phyloP scores from a whole-genome alignment of 2,797 vertebrate species.

The Ptychobarbus kaznakovi region DNA sequence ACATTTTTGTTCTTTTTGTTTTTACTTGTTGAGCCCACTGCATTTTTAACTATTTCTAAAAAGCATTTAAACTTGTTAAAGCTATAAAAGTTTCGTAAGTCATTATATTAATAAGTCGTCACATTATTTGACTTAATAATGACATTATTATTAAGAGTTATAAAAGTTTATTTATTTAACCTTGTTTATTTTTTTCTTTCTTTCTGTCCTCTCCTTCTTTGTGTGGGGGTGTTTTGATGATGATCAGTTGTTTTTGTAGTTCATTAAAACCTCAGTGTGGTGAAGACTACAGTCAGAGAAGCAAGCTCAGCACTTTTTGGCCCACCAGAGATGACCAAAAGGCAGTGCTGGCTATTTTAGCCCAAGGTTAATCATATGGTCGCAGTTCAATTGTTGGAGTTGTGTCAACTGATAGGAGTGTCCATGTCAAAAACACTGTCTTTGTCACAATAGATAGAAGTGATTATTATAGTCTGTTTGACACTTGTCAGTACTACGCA shows the following conservation, averaged over 20 bases:
- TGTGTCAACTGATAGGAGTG: constrained; percentile 31
- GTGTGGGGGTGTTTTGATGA: constrained; percentile 35
- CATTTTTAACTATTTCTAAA: background rate
- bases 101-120: background rate
- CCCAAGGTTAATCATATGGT: constrained; percentile 44
- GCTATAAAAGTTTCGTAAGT: background rate
- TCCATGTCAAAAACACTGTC: background rate
- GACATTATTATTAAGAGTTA: background rate
- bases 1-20: background rate
- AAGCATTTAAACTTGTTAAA: background rate
- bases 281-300: constrained; percentile 10
- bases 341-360: constrained; percentile 31
- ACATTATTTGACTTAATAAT: background rate
- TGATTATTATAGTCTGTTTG: background rate
- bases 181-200: background rate
- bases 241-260: constrained; percentile 36
- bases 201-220: background rate
- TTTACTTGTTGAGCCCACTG: background rate
- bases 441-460: constrained; percentile 20
- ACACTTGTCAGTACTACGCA: constrained; percentile 1
- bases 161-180: background rate
- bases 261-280: constrained; percentile 44
- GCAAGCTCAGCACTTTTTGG: constrained; percentile 40
- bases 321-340: constrained; percentile 17
- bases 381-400: background rate